phyloP scores from a whole-genome alignment of 1,140 invertebrate species.

The Oryctes rhinoceros region DNA sequence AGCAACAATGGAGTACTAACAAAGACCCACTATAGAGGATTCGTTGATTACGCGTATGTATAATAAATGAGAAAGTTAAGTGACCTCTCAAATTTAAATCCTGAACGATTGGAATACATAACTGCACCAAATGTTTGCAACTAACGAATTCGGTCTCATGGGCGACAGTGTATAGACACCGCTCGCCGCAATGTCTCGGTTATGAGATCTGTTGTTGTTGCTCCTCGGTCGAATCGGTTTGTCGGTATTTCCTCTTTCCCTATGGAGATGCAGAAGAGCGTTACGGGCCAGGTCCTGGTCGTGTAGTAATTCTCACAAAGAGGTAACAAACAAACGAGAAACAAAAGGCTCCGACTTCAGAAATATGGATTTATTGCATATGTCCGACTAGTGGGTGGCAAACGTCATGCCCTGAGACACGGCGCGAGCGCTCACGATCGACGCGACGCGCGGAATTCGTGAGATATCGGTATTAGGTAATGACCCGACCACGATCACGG shows the following conservation, averaged over 20 bases:
- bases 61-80: too few species aligned
- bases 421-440: slow-evolving; percentile 49
- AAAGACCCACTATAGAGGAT: too few species aligned
- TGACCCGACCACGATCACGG: slow-evolving; percentile 55
- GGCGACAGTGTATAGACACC: not conserved
- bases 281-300: not conserved
- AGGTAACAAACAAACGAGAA: slow-evolving; percentile 34
- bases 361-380: slow-evolving; percentile 57
- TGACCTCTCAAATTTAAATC: too few species aligned
- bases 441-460: slow-evolving; percentile 49
- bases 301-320: slow-evolving; percentile 43
- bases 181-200: not conserved
- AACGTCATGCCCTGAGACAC: slow-evolving; percentile 53
- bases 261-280: not conserved
- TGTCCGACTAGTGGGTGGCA: slow-evolving; percentile 55
- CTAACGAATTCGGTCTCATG: too few species aligned
- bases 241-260: not conserved
- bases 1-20: too few species aligned
- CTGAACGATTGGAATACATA: too few species aligned
- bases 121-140: too few species aligned
- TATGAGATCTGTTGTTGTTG: slow-evolving; percentile 16
- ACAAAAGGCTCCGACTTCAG: slow-evolving; percentile 51
- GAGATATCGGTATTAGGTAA: slow-evolving; percentile 57
- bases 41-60: too few species aligned
- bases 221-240: not conserved